Conservation (phyloP, 2,888 invertebrate genomes). For the Choristoneura rosaceana region DNA sequence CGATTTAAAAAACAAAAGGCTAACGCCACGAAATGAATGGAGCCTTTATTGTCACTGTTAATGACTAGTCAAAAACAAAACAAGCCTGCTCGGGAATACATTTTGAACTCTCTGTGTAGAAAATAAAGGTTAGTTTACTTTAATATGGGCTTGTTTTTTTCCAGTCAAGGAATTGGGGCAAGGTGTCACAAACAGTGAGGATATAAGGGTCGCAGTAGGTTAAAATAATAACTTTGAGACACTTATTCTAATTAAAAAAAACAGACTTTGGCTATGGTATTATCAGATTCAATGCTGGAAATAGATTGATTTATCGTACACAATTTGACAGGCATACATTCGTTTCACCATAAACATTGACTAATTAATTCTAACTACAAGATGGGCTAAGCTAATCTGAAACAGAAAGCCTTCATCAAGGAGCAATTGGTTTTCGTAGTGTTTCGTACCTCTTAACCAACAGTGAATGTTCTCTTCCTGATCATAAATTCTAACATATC, state of each 20-base stretch:
- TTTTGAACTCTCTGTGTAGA: constrained; percentile 9
- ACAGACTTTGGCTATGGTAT: background rate
- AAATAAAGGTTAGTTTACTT: constrained; percentile 14
- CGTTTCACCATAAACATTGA: too few relatives aligned
- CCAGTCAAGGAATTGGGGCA: constrained; percentile 1
- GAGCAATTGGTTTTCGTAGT: too few relatives aligned
- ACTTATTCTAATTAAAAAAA: background rate
- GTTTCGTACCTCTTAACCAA: too few relatives aligned
- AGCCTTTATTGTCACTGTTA: constrained; percentile 27
- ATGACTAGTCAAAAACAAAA: constrained; percentile 38
- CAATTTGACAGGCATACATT: too few relatives aligned
- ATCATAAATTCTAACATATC: constrained; percentile 8
- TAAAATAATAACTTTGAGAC: background rate
- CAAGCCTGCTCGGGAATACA: background rate
- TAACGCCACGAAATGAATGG: constrained; percentile 16
- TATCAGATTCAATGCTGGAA: too few relatives aligned
- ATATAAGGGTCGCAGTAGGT: background rate
- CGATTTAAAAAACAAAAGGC: constrained; percentile 29
- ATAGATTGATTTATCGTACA: too few relatives aligned
- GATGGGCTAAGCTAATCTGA: too few relatives aligned
- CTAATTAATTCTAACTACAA: too few relatives aligned
- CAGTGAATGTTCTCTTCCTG: too few relatives aligned
- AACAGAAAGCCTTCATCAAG: too few relatives aligned
- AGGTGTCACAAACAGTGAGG: background rate
- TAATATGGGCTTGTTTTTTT: background rate